Percentiles rank a stretch among this genome's conserved stretches.
Evolutionary conservation across 2,888 invertebrate species (phyloP).

Genomic region (Pachliopta kotzebuea): DNA sequence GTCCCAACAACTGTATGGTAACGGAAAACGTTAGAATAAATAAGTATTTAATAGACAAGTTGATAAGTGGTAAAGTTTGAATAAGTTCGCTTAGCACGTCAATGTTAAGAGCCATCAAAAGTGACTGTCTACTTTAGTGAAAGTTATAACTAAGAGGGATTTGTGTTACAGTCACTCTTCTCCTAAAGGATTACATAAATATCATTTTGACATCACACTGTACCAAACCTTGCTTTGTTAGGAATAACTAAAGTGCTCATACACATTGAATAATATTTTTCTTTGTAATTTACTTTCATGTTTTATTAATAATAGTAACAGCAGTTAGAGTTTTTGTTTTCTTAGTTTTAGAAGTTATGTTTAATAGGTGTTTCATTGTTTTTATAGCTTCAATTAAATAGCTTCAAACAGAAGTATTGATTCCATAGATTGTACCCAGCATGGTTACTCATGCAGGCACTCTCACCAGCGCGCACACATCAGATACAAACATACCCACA

Average conservation of each 20-base stretch:
- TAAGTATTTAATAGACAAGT: slow-evolving; percentile 72
- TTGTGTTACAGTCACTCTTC: slow-evolving; percentile 69
- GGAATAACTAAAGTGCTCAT: neutral
- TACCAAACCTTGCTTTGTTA: slow-evolving; percentile 34
- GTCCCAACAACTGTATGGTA: slow-evolving; percentile 38
- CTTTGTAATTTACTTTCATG: too few relatives aligned
- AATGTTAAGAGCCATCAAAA: slow-evolving; percentile 71
- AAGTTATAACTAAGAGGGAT: slow-evolving; percentile 78
- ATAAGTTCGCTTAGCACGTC: slow-evolving; percentile 70
- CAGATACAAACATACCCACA: too few relatives aligned
- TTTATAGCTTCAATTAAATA: too few relatives aligned
- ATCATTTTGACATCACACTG: slow-evolving; percentile 62
- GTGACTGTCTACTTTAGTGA: slow-evolving; percentile 72
- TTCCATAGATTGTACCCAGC: too few relatives aligned
- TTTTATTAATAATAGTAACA: neutral
- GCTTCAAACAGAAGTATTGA: too few relatives aligned
- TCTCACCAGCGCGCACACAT: too few relatives aligned
- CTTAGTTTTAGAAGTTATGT: too few relatives aligned
- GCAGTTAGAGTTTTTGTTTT: neutral
- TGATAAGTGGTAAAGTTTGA: slow-evolving; percentile 75
- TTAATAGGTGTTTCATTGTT: too few relatives aligned
- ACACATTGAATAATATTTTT: neutral
- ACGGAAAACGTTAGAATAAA: slow-evolving; percentile 51
- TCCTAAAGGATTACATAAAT: slow-evolving; percentile 66
- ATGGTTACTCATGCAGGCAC: too few relatives aligned